A percentile compares a stretch with the other conserved stretches of the same genome.
phyloP scores from a whole-genome alignment of 2,797 vertebrate species.

The Notolabrus celidotus region DNA sequence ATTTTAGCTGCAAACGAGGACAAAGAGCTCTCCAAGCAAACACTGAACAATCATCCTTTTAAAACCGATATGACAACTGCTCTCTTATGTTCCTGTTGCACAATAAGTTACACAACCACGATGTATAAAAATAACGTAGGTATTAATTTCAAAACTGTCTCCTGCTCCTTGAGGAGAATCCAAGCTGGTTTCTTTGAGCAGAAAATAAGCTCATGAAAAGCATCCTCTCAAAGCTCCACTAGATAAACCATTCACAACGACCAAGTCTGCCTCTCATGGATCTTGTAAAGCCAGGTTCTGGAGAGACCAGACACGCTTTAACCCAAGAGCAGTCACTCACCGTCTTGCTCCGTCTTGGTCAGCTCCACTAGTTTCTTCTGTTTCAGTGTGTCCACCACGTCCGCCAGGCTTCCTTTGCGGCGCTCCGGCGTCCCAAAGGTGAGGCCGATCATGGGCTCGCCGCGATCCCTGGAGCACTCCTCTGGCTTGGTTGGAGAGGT shows the following conservation, averaged over 20 bases:
- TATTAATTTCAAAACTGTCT: no score
- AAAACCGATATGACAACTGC: not conserved
- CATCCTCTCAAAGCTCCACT: no score
- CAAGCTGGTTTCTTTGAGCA: no score
- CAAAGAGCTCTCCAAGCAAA: not conserved
- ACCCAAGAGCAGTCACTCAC: no score
- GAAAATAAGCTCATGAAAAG: no score
- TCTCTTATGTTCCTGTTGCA: not conserved
- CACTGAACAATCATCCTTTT: not conserved
- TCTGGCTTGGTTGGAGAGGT: constrained; percentile 96
- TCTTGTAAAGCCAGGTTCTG: no score
- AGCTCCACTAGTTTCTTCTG: constrained; percentile 98
- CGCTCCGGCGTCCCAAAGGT: constrained; percentile 94
- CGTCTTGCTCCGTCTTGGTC: constrained; percentile 95
- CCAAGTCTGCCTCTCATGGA: no score
- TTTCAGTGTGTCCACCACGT: constrained; percentile 97
- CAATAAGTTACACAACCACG: not conserved
- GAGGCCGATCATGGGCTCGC: constrained; percentile 88
- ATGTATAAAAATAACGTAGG: no score
- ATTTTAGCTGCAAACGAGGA: not conserved
- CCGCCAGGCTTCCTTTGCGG: constrained; percentile 96
- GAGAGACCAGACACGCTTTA: no score
- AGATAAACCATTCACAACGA: no score
- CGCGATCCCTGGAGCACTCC: constrained; percentile 90
- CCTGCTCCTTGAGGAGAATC: no score